Percentiles rank a stretch among this genome's conserved stretches.
Evolutionary conservation across 2,888 invertebrate species (phyloP).

Genomic region (Agrochola macilenta): DNA sequence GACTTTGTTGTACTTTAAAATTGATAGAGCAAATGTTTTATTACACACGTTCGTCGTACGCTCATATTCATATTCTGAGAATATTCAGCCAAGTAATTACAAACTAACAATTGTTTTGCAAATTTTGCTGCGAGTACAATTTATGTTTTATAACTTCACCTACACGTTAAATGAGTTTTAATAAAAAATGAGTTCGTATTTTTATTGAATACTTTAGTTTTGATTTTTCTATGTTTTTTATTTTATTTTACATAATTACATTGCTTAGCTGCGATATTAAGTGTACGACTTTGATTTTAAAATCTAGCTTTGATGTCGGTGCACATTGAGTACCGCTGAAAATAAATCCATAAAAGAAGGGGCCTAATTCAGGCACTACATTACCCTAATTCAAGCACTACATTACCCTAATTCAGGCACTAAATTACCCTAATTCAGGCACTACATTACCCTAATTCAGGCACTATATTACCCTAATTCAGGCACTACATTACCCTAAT

Average conservation of each 20-base stretch:
- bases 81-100: conserved; percentile 48
- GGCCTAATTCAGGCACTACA: not conserved
- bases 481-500: no score
- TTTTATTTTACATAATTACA: not conserved
- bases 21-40: conserved; percentile 19
- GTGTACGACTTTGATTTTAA: not conserved
- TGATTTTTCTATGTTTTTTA: not conserved
- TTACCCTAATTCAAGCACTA: not conserved
- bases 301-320: no score
- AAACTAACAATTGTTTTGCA: conserved; percentile 57
- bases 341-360: not conserved
- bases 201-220: not conserved
- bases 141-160: conserved; percentile 44
- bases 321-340: not conserved
- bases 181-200: conserved; percentile 22
- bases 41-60: conserved; percentile 5
- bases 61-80: conserved; percentile 29
- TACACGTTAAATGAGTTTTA: conserved; percentile 38
- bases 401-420: no score
- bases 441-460: no score
- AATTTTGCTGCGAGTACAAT: conserved; percentile 46
- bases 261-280: not conserved
- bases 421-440: not conserved
- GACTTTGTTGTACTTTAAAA: conserved; percentile 28
- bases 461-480: not conserved